Conservation (phyloP, 2,888 invertebrate species). For the Stenoptilia bipunctidactyla region DNA sequence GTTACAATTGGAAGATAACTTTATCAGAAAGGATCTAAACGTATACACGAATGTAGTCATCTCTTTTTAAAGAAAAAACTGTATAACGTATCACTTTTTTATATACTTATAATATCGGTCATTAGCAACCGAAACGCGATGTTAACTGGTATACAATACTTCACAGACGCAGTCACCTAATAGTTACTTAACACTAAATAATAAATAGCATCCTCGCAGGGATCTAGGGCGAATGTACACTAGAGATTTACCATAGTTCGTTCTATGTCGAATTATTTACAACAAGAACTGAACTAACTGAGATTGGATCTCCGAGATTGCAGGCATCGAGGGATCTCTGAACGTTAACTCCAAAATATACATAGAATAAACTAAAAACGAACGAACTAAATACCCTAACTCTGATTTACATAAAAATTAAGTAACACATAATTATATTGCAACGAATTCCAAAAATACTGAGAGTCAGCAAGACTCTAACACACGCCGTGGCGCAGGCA, state of each 20-base stretch:
- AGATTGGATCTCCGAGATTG: constrained; percentile 69
- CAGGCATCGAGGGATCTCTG: constrained; percentile 48
- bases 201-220: constrained; percentile 63
- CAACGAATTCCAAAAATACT: constrained; percentile 51
- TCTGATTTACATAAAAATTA: constrained; percentile 60
- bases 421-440: constrained; percentile 63
- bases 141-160: constrained; percentile 65
- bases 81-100: constrained; percentile 54
- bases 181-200: constrained; percentile 63
- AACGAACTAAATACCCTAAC: constrained; percentile 37
- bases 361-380: constrained; percentile 49
- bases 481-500: constrained; percentile 19
- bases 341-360: constrained; percentile 56
- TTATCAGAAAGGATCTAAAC: constrained; percentile 68
- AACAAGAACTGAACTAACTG: constrained; percentile 41
- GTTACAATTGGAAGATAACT: constrained; percentile 62
- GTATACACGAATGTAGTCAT: constrained; percentile 79
- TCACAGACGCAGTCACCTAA: constrained; percentile 62
- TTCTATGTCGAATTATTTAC: constrained; percentile 52
- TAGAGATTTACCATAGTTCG: constrained; percentile 63
- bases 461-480: constrained; percentile 8
- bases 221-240: constrained; percentile 63
- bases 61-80: constrained; percentile 60
- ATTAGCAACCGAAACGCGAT: constrained; percentile 45
- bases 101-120: constrained; percentile 42